These are phyloP conservation scores for Macquaria ambigua DNA, from an alignment of 2,113 vertebrate genomes.

Conservation along the genomic window DNA sequence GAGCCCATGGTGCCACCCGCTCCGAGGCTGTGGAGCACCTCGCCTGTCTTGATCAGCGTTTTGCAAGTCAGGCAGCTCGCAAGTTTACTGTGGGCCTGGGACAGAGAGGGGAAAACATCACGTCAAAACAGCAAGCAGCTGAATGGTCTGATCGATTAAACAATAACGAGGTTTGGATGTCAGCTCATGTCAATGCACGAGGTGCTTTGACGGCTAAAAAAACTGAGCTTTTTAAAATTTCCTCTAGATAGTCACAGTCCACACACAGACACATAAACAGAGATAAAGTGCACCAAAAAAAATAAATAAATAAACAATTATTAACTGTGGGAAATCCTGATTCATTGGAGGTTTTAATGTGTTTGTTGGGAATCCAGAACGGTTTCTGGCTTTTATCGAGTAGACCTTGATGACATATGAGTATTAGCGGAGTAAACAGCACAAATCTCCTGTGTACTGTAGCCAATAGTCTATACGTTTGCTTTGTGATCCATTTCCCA, in stretches of 20 bases:
- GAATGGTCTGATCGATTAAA: not conserved
- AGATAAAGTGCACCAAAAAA: not conserved
- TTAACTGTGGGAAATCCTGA: not conserved
- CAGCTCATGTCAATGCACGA: not conserved
- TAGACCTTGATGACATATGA: not conserved
- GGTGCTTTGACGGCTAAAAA: not conserved
- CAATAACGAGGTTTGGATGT: not conserved
- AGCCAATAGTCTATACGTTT: not conserved
- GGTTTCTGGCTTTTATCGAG: not conserved
- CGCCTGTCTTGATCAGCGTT: constrained; percentile 93
- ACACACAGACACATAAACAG: not conserved
- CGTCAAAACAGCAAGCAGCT: not conserved
- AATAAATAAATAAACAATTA: not conserved
- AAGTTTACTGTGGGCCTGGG: constrained; percentile 93
- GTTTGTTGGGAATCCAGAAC: not conserved
- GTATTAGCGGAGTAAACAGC: not conserved
- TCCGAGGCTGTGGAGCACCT: constrained; percentile 95
- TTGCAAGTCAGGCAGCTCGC: constrained; percentile 94
- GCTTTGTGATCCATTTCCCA: constrained; percentile 6
- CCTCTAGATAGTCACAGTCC: not conserved
- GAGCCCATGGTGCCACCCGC: constrained; percentile 91
- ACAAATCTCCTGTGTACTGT: not conserved
- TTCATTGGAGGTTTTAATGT: not conserved
- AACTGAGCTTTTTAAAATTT: not conserved
- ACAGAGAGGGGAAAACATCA: constrained; percentile 3